Evolutionary conservation across 37 sponge, comb jelly and placozoan genomes (phyloP).

Genomic region (Cliona cf. orientalis): DNA sequence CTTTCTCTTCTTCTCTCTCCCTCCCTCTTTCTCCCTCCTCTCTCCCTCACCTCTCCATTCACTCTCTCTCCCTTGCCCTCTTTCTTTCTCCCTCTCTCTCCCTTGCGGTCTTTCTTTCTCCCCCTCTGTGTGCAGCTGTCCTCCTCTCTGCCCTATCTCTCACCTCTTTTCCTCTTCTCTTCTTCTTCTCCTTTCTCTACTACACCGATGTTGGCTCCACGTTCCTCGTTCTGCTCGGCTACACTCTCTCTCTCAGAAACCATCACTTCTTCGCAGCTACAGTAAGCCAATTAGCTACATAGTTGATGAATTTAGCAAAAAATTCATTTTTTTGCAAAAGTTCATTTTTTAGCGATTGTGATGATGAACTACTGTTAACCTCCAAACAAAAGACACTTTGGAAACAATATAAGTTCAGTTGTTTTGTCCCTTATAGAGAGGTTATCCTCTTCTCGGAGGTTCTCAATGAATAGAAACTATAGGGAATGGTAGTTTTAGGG

Average conservation of each 20-base stretch:
- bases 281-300: constrained; percentile 67
- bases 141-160: constrained; percentile 63
- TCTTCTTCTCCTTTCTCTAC: constrained; percentile 94
- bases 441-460: too few species aligned
- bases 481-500: too few species aligned
- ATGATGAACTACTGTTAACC: too few species aligned
- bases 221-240: constrained; percentile 76
- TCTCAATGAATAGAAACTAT: too few species aligned
- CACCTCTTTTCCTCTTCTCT: constrained; percentile 80
- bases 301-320: neutral
- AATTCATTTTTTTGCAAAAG: neutral
- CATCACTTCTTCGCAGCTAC: constrained; percentile 62
- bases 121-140: neutral
- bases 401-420: too few species aligned
- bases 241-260: constrained; percentile 44
- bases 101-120: neutral
- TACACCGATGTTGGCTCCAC: constrained; percentile 94
- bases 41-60: too few species aligned
- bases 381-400: too few species aligned
- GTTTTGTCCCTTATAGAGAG: too few species aligned
- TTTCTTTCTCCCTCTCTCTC: neutral
- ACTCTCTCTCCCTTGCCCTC: neutral
- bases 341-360: too few species aligned
- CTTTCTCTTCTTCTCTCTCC: neutral
- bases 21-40: neutral